Evolutionary conservation across 2,888 invertebrate species (phyloP).

Genomic region (Xanthia togata): DNA sequence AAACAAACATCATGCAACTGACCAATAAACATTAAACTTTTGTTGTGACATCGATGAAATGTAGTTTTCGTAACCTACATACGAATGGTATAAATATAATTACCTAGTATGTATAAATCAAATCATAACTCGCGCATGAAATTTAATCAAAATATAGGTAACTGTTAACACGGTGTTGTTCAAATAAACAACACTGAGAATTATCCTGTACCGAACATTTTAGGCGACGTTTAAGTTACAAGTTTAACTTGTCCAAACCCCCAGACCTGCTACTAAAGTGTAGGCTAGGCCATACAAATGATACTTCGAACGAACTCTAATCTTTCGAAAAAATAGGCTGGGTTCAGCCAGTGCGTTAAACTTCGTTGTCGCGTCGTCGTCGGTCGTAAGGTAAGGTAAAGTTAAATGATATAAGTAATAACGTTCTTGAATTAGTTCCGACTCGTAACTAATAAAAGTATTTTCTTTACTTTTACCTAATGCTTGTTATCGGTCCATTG

Average conservation of each 20-base stretch:
- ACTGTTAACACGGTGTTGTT: neutral
- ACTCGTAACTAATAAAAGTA: too few relatives aligned
- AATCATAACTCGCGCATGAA: neutral
- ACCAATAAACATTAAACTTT: conserved; percentile 9
- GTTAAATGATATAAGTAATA: neutral
- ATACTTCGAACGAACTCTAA: neutral
- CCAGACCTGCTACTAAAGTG: neutral
- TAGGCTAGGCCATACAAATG: neutral
- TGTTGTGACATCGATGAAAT: neutral
- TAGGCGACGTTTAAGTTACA: too few relatives aligned
- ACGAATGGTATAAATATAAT: neutral
- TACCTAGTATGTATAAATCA: neutral
- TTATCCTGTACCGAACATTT: neutral
- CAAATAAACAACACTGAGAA: neutral
- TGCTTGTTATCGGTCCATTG: too few relatives aligned
- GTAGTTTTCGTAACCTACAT: neutral
- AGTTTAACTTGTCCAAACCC: neutral
- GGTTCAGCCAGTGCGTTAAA: conserved; percentile 14
- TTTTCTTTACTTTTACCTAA: too few relatives aligned
- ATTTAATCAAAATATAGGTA: conserved; percentile 7
- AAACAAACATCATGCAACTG: neutral
- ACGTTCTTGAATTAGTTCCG: neutral
- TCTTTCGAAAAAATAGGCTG: conserved; percentile 27
- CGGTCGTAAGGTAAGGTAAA: neutral
- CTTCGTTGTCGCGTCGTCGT: neutral